Conservation (phyloP, 1,140 invertebrate species). For the Plectus sambesii region DNA sequence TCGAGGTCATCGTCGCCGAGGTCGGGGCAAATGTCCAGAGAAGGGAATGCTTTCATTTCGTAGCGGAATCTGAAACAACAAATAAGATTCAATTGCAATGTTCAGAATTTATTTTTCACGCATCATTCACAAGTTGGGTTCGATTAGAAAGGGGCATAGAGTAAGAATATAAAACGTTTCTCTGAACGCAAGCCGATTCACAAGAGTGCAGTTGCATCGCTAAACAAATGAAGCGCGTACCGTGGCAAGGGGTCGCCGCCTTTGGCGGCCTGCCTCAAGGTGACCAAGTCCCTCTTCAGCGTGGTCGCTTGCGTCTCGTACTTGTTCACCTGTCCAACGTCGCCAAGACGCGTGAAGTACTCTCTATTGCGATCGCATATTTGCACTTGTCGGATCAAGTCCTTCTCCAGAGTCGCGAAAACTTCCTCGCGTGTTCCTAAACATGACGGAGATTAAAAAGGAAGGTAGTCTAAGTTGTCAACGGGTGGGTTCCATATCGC, state of each 20-base stretch:
- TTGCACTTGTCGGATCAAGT: constrained; percentile 68
- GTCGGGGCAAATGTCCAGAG: constrained; percentile 81
- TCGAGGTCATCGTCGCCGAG: constrained; percentile 79
- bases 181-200: too few relatives aligned
- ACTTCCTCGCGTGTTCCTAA: constrained; percentile 53
- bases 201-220: too few relatives aligned
- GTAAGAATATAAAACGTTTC: too few relatives aligned
- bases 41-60: constrained; percentile 71
- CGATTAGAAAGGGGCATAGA: too few relatives aligned
- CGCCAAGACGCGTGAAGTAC: constrained; percentile 81
- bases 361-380: constrained; percentile 64
- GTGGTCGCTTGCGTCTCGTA: constrained; percentile 74
- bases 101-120: too few relatives aligned
- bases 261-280: constrained; percentile 62
- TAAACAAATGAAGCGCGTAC: constrained; percentile 45
- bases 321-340: constrained; percentile 60
- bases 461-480: too few relatives aligned
- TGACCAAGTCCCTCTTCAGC: constrained; percentile 75
- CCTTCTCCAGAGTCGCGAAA: constrained; percentile 64
- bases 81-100: neutral
- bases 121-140: too few relatives aligned
- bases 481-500: too few relatives aligned
- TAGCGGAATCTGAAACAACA: constrained; percentile 60
- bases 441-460: constrained; percentile 15
- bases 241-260: constrained; percentile 57